Evolutionary conservation across 2,113 vertebrate species (phyloP).

Genomic region (Odocoileus virginianus): DNA sequence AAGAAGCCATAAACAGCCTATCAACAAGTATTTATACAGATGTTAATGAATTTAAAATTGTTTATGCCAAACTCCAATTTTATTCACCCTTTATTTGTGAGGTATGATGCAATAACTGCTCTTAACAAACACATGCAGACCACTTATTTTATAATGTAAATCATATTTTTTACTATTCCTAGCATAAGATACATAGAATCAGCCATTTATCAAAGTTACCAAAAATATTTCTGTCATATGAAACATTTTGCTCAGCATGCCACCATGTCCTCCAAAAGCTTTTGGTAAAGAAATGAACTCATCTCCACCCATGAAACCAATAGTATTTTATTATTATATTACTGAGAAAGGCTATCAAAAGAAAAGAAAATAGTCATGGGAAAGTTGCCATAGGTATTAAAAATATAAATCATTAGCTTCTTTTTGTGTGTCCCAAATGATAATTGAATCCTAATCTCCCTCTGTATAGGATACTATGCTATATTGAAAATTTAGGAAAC

Average conservation of each 20-base stretch:
- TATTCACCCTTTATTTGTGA: constrained; percentile 55
- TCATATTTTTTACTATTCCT: constrained; percentile 45
- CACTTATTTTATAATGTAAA: constrained; percentile 60
- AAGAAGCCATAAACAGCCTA: constrained; percentile 71
- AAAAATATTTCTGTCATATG: constrained; percentile 36
- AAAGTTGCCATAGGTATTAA: constrained; percentile 47
- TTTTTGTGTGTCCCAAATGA: constrained; percentile 50
- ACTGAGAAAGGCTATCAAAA: constrained; percentile 48
- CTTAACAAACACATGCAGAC: constrained; percentile 55
- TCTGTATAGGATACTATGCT: constrained; percentile 32
- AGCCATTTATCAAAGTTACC: constrained; percentile 56
- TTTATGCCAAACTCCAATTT: constrained; percentile 65
- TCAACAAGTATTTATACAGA: constrained; percentile 72
- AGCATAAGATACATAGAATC: constrained; percentile 30
- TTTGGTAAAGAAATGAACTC: constrained; percentile 62
- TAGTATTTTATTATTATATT: constrained; percentile 52
- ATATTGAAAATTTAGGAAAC: constrained; percentile 50
- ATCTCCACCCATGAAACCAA: constrained; percentile 49
- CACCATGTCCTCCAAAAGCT: constrained; percentile 15
- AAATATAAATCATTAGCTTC: constrained; percentile 59
- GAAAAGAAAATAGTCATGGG: constrained; percentile 59
- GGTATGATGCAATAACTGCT: constrained; percentile 61
- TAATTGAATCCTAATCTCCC: constrained; percentile 53
- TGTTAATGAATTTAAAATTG: constrained; percentile 72
- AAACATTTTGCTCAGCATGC: constrained; percentile 22